Conservation (phyloP, 1,140 invertebrate species). For the Glomeris maerens region DNA sequence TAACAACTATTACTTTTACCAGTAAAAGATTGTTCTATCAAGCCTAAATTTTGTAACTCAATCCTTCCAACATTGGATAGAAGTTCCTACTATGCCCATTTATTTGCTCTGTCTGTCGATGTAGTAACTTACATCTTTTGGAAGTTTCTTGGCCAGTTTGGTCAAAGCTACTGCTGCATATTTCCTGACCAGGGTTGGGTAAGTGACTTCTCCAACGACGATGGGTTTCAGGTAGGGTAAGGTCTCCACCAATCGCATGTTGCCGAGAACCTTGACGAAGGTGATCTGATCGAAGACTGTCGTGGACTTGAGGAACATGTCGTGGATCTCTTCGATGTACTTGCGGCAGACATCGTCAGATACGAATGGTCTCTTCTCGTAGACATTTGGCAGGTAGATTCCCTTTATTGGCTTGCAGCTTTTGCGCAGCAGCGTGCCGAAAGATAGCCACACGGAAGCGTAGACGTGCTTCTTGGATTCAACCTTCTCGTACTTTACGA, state of each 20-base stretch:
- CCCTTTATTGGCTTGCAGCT: not conserved
- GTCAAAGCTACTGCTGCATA: not conserved
- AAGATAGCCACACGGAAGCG: no score
- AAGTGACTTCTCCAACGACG: not conserved
- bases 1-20: no score
- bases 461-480: no score
- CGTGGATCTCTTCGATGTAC: not conserved
- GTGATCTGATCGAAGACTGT: not conserved
- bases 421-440: not conserved
- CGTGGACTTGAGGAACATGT: not conserved
- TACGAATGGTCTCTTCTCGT: not conserved
- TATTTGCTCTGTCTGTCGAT: not conserved
- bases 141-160: not conserved
- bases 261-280: not conserved
- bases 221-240: not conserved
- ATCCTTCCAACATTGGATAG: no score
- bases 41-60: no score
- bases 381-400: not conserved
- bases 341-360: not conserved
- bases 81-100: no score
- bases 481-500: no score
- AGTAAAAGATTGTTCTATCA: no score
- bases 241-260: not conserved
- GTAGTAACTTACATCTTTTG: not conserved
- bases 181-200: not conserved